Base-by-base conservation (phyloP, 2,888 invertebrate genomes). In the Euplexia lucipara region DNA sequence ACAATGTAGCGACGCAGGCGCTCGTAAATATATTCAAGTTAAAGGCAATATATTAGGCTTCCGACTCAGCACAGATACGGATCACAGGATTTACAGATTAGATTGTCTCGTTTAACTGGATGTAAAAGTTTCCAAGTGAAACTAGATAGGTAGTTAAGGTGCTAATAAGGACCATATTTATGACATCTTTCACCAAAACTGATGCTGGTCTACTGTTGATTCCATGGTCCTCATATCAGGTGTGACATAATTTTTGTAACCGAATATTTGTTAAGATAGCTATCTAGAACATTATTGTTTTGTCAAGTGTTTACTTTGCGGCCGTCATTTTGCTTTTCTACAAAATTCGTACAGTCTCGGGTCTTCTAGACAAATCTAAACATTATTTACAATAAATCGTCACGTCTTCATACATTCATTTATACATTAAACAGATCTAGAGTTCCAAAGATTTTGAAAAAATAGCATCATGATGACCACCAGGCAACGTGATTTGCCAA, bases 81-180 rank as follows among this genome's bases (percentile, higher is more conserved):
- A 75, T 75, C 74, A 73, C 58, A 74, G 58, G 69, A 78, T 63
- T 44, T 66, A 60, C 69, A 69, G 78, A 74, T 69, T 48, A 64
- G 52, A 53, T 47, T 20, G 41, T 52, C 39, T 52, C 39, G 37
- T 67, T 53, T 35, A 59, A 73, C 54, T 59, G 48, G 30, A 35
- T 41, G 54, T 63, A 37, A 54, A 53, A 54, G 53, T 20, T 34
- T 48, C 41, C 45, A 44, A 64, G 54, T 51, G 65, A 51, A 76
- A 54, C 58, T n/a, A 61, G 9, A n/a, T n/a, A n/a, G 49, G 49
- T 34, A 49, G 41, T 34, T 26, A 37, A 16, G 12, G 16, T 35
- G 14, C 37, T 57, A 35, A 39, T 53, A 62, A 53, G 47, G 45
- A 16, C 16, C 34, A 3, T 26, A 18, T 20, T 18, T 39, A 12